phyloP scores from a whole-genome alignment of 2,888 invertebrate genomes.

The Ernsta delagoae region DNA sequence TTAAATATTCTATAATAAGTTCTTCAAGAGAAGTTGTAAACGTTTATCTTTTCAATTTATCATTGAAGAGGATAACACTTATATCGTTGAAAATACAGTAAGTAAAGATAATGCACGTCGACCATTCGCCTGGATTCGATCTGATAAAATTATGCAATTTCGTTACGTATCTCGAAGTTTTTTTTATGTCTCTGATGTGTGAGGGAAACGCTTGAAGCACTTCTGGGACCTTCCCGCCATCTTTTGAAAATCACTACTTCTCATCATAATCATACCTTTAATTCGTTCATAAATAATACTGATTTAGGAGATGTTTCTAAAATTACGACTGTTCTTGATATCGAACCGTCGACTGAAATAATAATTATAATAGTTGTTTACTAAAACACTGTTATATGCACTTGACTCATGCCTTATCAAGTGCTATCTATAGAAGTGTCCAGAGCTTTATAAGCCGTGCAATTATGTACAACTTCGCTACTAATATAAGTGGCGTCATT shows the following conservation, averaged over 20 bases:
- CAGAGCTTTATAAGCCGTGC: conserved; percentile 15
- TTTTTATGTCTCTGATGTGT: neutral
- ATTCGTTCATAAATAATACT: no score
- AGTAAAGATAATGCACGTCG: conserved; percentile 1
- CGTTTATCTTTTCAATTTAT: neutral
- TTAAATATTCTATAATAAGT: no score
- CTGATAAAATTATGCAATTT: neutral
- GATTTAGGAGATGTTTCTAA: neutral
- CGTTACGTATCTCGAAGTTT: neutral
- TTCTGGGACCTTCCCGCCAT: no score
- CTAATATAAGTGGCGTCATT: conserved; percentile 21
- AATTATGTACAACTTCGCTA: conserved; percentile 17
- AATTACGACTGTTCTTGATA: conserved; percentile 13
- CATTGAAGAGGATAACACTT: neutral
- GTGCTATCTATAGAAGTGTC: conserved; percentile 19
- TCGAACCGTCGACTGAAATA: neutral
- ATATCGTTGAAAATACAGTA: neutral
- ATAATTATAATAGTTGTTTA: conserved; percentile 14
- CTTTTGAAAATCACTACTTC: no score
- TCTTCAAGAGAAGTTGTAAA: no score
- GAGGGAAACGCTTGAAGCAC: neutral
- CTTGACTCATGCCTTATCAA: conserved; percentile 16
- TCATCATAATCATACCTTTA: no score
- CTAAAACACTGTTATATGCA: conserved; percentile 19
- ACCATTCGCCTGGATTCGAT: neutral